Evolutionary conservation across 2,797 vertebrate species (phyloP).

Genomic region (Uromys caudimaculatus): DNA sequence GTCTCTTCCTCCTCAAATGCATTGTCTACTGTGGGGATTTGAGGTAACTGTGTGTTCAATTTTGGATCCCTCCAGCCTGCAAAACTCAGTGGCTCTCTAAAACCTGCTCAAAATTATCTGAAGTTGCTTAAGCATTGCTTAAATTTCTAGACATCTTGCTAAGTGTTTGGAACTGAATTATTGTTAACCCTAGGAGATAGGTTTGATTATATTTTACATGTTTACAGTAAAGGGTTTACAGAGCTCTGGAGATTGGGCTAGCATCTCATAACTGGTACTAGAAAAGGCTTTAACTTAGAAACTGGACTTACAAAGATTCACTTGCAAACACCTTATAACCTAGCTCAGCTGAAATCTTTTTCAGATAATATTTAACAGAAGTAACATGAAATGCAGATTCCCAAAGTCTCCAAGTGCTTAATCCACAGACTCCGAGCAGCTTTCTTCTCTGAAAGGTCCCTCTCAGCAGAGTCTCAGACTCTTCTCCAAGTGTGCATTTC

Average conservation of each 20-base stretch:
- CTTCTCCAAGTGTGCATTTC: neutral
- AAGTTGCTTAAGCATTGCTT: constrained; percentile 22
- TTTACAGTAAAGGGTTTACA: constrained; percentile 1
- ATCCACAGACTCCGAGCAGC: rapidly evolving
- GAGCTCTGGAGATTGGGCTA: neutral
- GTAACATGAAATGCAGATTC: neutral
- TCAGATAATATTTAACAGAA: neutral
- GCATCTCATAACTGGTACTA: neutral
- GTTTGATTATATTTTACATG: constrained; percentile 26
- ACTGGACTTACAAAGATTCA: neutral
- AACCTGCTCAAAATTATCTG: neutral
- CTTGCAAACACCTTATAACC: neutral
- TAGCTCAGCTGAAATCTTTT: neutral
- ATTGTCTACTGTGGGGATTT: neutral
- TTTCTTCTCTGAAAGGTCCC: neutral
- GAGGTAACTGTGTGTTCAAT: neutral
- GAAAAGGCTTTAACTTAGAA: neutral
- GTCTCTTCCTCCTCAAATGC: neutral
- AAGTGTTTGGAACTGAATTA: constrained; percentile 50
- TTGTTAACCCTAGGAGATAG: neutral
- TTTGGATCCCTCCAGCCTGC: neutral
- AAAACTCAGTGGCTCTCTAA: constrained; percentile 8
- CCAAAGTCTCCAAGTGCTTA: neutral
- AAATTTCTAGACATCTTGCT: neutral
- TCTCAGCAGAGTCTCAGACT: neutral